Evolutionary conservation across 2,888 invertebrate species (phyloP).

Genomic region (Dexiosoma caninum): DNA sequence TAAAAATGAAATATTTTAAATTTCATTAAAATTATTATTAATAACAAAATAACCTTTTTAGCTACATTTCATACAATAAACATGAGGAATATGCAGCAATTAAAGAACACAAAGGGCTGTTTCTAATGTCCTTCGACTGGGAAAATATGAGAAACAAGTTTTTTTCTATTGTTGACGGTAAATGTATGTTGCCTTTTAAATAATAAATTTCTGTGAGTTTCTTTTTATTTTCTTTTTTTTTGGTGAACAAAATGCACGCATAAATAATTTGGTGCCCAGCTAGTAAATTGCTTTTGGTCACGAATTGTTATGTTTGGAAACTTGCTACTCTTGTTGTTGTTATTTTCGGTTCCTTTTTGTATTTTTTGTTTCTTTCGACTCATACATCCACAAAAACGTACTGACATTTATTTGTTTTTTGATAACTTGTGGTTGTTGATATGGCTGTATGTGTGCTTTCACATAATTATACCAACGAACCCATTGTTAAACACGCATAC

Average conservation of each 20-base stretch:
- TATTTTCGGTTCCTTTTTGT: neutral
- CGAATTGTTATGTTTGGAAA: constrained; percentile 21
- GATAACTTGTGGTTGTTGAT: neutral
- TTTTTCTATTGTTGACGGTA: neutral
- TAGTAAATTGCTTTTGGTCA: constrained; percentile 14
- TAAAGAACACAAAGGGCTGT: neutral
- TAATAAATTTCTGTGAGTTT: neutral
- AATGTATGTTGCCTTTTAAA: constrained; percentile 2
- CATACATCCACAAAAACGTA: no score
- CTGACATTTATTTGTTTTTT: neutral
- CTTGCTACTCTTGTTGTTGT: neutral
- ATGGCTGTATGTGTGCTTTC: neutral
- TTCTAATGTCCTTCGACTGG: neutral
- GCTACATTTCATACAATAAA: neutral
- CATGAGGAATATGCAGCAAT: neutral
- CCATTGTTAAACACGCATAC: no score
- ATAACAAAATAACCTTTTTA: no score
- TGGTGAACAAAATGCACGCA: neutral
- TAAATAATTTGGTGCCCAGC: neutral
- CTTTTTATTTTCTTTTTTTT: no score
- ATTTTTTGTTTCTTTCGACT: no score
- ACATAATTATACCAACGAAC: no score
- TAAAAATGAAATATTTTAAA: neutral
- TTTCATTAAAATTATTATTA: neutral
- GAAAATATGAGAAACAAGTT: neutral